Evolutionary conservation across 2,888 invertebrate genomes (phyloP), one percentile per base, ranked within the genome.

Genomic region (Ornithoptera alexandrae): DNA sequence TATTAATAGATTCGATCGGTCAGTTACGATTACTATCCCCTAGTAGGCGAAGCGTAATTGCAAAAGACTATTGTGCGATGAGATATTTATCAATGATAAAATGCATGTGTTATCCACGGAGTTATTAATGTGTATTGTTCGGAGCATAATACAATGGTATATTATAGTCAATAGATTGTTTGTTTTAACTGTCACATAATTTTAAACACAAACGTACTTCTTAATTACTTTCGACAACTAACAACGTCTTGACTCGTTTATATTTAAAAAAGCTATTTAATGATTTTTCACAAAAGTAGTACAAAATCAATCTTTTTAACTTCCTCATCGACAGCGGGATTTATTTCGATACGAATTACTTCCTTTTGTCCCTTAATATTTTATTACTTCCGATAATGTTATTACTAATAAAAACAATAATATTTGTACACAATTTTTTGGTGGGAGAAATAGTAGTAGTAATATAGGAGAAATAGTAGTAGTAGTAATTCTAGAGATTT

Each of bases 11-110:
- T 84, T 80, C 81, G 82, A 89, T 87, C 82, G 73, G 61, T 67
- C 67, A 65, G 69, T 75, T 74, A 79, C 85, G 88, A 90, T 89
- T 88, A 85, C 87, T 89, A 86, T 2, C 88, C 82, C 90, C 90
- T 81, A 90, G 83, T 88, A 86, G 90, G 90, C 80, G 83, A 76
- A 78, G 79, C 75, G 84, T 90, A 90, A 90, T 90, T 90, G 88
- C 86, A 82, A 74, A 77, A 76, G 81, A 81, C 82, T 86, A 89
- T 88, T 89, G 89, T 88, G 77, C 82, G 79, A 78, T 76, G 73
- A 75, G 77, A 84, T 50, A 18, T 84, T 84, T 86, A 86, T 86
- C 82, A 82, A 78, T 77, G 83, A 81, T 83, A 79, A 71, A 71
- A 61, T 72, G 70, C 60, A 58, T 67, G 61, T 71, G 68, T 70